Evolutionary conservation across 2,888 invertebrate species (phyloP).

Genomic region (Phymatocera aterrima): DNA sequence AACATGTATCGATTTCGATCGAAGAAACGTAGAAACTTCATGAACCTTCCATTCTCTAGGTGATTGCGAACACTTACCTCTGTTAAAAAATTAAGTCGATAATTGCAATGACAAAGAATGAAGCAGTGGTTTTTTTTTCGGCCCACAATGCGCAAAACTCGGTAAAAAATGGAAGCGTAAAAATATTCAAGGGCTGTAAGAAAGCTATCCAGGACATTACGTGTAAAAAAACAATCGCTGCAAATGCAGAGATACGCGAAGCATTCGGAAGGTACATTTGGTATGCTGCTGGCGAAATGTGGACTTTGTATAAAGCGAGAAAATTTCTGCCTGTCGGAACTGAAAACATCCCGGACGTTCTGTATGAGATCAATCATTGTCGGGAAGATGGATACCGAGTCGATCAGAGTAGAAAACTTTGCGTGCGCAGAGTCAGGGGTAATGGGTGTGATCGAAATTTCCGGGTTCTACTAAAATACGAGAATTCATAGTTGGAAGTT

Average conservation of each 20-base stretch:
- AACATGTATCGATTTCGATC: not conserved
- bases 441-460: slow-evolving; percentile 18
- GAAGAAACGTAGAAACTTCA: not conserved
- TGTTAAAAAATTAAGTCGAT: too few relatives aligned
- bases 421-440: slow-evolving; percentile 16
- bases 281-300: slow-evolving; percentile 15
- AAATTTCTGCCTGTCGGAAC: slow-evolving; percentile 1
- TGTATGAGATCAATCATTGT: slow-evolving; percentile 32
- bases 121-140: not conserved
- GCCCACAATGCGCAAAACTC: not conserved
- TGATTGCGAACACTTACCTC: too few relatives aligned
- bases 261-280: slow-evolving; percentile 7
- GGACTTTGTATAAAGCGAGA: not conserved
- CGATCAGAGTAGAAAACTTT: slow-evolving; percentile 32
- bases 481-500: slow-evolving; percentile 24
- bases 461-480: slow-evolving; percentile 26
- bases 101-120: not conserved
- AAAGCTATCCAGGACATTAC: not conserved
- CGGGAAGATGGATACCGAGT: slow-evolving; percentile 1
- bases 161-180: not conserved
- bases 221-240: not conserved
- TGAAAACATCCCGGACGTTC: slow-evolving; percentile 17
- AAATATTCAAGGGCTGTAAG: slow-evolving; percentile 1
- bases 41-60: too few relatives aligned
- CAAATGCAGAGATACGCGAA: slow-evolving; percentile 6